Evolutionary conservation across 2,113 vertebrate genomes (phyloP), one percentile per base, ranked within the genome.

Genomic region (Seriola aureovittata): DNA sequence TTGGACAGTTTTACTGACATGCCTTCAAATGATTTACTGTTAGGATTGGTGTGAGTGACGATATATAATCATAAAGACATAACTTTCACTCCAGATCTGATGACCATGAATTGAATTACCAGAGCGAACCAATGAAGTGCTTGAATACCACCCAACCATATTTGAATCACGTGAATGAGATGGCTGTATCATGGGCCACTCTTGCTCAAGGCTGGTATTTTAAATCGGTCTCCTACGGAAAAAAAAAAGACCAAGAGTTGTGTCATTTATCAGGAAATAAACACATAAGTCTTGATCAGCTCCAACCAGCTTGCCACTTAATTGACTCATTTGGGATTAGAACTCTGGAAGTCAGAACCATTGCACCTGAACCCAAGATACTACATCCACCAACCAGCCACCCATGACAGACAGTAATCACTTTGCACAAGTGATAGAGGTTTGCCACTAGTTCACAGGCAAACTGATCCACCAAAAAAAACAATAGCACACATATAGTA

Each of bases 61-160:
- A 58, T 59, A 36, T 72, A 36, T 70, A 36, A 73, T 77, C 69
- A 59, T 38, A 50, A 55, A 23, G 55, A 23, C 12, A 11, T 48
- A 40, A 58, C 68, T 74, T 87, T 74, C 55, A 38, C 19, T 67
- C 14, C 42, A 40, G n/a, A 78, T 84, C 59, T 71, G 48, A 42
- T 42, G 40, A 42, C 9, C 50, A 69, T 65, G 59, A 78, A 38
- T 65, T 52, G 16, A 44, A 69, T 14, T 40, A 80, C 85, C 69
- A 65, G 44, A 55, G 55, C 19, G 4, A 38, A 63, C 72, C 68
- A 63, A 17, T 74, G 46, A 76, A 80, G 71, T 70, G 50, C 44
- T 46, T 63, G 42, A 71, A 60, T 66, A 65, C 65, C 23, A 57
- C 60, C 69, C 59, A 36, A 70, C 23, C 67, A 36, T 70, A 52